Base-by-base conservation (phyloP, 2,797 vertebrate genomes). In the Sebastes baramenuke region DNA sequence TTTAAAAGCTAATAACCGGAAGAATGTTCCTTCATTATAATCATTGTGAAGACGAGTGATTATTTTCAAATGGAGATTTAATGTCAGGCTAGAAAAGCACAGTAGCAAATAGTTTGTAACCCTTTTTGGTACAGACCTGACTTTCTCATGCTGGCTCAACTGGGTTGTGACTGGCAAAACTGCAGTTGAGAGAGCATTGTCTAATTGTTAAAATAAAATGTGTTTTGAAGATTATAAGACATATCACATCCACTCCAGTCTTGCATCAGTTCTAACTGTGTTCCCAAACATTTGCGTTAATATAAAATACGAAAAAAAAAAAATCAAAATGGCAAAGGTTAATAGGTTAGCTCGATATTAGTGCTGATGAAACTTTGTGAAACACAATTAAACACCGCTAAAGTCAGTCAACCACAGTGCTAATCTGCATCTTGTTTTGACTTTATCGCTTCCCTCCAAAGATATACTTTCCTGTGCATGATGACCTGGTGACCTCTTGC, bases 1-100 rank as follows among this genome's bases (percentile, higher is more conserved):
- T 87, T 81, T 79, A 56, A 76, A 75, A 77, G 67, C 77, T 66
- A 78, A 83, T 85, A 20, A 79, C 3, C 18, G 25, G 52, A 73
- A 42, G 68, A 90, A 85, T 70, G 65, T 74, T 46, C 56, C 72
- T 56, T 80, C 42, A 42, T 79, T 79, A 78, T 8, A 29, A 20
- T n/a, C 34, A 66, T 9, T 29, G 22, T 5, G 27, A 64, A 13
- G 56, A 46, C 34, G 27, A 55, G 42, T 29, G 64, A 25, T 76
- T 5, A 69, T 77, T 85, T 73, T 75, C 49, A 67, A 77, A 70
- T 67, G 70, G 73, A 56, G 77, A 66, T 60, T 55, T 70, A 7
- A 62, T 36, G 52, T 76, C 18, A 4, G 25, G 18, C 55, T 71
- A 54, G 25, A 69, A 67, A 38, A 67, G 32, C 52, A 18, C 30